A percentile compares a stretch with the other conserved stretches of the same genome.
Conservation (phyloP, 1,140 invertebrate genomes). For the Akabosia matsudoensis region DNA sequence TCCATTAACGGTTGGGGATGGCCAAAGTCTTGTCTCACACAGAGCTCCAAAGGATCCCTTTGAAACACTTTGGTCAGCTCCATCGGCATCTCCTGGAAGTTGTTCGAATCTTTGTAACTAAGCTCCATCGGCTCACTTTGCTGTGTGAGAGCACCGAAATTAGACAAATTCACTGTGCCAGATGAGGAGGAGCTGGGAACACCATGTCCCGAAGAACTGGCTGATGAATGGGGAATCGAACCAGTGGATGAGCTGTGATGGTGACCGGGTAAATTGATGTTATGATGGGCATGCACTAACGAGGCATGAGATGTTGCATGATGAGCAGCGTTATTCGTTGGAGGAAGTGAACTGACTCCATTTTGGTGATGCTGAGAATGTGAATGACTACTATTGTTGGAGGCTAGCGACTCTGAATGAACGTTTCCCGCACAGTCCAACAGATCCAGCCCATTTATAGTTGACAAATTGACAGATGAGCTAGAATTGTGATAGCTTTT, state of each 20-base stretch:
- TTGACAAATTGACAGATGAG: background rate
- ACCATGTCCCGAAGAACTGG: background rate
- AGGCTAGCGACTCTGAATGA: background rate
- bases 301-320: constrained; percentile 13
- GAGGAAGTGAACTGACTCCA: background rate
- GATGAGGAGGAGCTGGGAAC: background rate
- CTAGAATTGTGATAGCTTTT: background rate
- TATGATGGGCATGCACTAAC: background rate
- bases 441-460: constrained; percentile 28
- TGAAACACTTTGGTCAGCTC: constrained; percentile 46
- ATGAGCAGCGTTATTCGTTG: background rate
- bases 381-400: background rate
- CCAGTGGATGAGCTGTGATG: background rate
- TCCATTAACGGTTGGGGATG: constrained; percentile 40
- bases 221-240: background rate
- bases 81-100: constrained; percentile 45
- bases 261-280: background rate
- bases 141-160: background rate
- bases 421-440: constrained; percentile 37
- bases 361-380: background rate
- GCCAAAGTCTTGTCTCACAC: constrained; percentile 42
- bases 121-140: constrained; percentile 44
- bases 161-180: background rate
- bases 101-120: constrained; percentile 41
- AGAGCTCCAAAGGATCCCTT: constrained; percentile 42